Base-by-base conservation (phyloP, 2,113 vertebrate genomes). In the Peucedramus taeniatus region DNA sequence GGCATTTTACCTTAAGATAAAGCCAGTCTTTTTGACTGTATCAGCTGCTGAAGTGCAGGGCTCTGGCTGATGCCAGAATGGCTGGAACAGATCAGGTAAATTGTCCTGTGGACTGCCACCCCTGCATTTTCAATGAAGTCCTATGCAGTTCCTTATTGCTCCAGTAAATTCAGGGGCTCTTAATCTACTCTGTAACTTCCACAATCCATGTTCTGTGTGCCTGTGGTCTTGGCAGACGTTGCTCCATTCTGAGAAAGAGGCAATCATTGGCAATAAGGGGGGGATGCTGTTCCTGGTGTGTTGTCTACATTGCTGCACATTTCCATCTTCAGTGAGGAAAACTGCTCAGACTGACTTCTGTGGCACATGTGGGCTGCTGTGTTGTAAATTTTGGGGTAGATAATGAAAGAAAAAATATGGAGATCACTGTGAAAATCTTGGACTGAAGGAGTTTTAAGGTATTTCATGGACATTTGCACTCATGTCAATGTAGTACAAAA, bases 71-170 rank as follows among this genome's bases (percentile, higher is more conserved):
- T 14, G 40, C 57, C 53, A 69, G 54, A 33, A 31, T 3, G 2
- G 22, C 56, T 63, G 84, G 39, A 87, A 39, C 0, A 2, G 11
- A 65, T 83, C 28, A 40, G 60, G 54, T 84, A 40, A 76, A 49
- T 11, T 15, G 33, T 42, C 20, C 56, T 87, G 2, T 57, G 60
- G 74, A 18, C 47, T 22, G 16, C 20, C 30, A 28, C 19, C 31
- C 26, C 7, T 3, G 2, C 47, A 7, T 26, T 49, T 78, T 65
- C 1, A 3, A 3, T 1, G 0, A n/a, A 57, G 45, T 47, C 51
- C n/a, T 13, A 0, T 84, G 37, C 15, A 23, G 21, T 23, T 40
- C 53, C 23, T 35, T 20, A 15, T 24, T 2, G 0, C 24, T 83
- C 35, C 23, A 53, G 50, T 59, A 56, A 61, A 56, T 57, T 74